Evolutionary conservation across 2,888 invertebrate genomes (phyloP).

Genomic region (Dugesia japonica): DNA sequence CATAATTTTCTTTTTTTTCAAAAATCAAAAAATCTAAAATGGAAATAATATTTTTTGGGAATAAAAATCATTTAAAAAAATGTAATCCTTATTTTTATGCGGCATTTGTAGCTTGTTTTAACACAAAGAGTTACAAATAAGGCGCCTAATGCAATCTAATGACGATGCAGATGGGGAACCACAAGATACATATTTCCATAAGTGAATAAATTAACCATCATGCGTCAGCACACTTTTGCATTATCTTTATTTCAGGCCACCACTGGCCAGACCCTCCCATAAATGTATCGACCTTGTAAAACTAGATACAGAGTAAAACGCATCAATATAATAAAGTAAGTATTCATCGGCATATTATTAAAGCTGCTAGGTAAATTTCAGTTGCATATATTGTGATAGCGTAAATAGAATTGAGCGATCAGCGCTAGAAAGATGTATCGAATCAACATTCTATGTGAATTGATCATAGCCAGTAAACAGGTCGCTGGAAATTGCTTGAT

Average conservation of each 20-base stretch:
- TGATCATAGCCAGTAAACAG: slow-evolving; percentile 6
- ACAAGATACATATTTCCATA: slow-evolving; percentile 9
- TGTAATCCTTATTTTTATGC: neutral
- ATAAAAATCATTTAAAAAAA: neutral
- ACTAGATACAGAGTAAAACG: neutral
- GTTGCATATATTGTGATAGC: slow-evolving; percentile 4
- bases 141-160: slow-evolving; percentile 1
- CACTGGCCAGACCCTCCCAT: slow-evolving; percentile 14
- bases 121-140: slow-evolving; percentile 10
- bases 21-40: neutral
- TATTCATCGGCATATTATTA: slow-evolving; percentile 20
- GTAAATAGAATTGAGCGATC: slow-evolving; percentile 15
- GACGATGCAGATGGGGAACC: neutral
- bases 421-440: neutral
- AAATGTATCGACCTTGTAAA: neutral
- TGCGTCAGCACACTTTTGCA: slow-evolving; percentile 6
- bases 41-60: neutral
- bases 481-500: slow-evolving; percentile 8
- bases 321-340: neutral
- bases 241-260: neutral
- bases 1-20: too few relatives aligned
- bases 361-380: slow-evolving; percentile 16
- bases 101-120: neutral
- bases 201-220: neutral
- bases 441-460: slow-evolving; percentile 4